Evolutionary conservation across 2,888 invertebrate species (phyloP), one percentile per base, ranked within the genome.

Genomic region (Anticlea derivata): DNA sequence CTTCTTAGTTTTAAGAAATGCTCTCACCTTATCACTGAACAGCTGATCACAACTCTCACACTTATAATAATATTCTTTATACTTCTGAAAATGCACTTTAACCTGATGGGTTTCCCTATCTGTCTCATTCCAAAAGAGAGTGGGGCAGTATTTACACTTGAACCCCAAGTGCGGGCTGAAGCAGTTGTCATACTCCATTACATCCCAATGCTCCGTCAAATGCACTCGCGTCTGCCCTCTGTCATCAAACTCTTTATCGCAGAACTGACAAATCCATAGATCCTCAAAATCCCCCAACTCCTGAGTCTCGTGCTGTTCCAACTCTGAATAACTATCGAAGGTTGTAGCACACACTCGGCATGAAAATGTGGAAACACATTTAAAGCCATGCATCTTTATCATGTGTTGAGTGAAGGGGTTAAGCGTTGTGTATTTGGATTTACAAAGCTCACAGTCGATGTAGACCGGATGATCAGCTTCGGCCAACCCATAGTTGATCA

Each of bases 231-330:
- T 80, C 0, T 63, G 58, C 51, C 77, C 80, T 30, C 91, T 61
- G 12, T 78, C 74, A 27, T 83, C 75, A 78, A 91, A 91, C 55
- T 90, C 90, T 26, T 83, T 81, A 31, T 91, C 87, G 71, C 92
- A 92, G 64, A 91, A 87, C 72, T 92, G 91, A 69, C 92, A 92
- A 2, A 89, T 63, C 86, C 89, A 91, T 0, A 91, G 65, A 50
- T 89, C 81, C 1, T 86, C 82, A 68, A 90, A 91, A 23, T 87
- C 83, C 0, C 72, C 75, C 38, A 86, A 53, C 57, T 91, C 90
- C 29, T 78, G 73, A 0, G 38, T 35, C 4, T 67, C 62, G 61
- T 91, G 91, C 37, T 43, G 70, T 1, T 78, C 78, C 13, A 90
- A 64, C 35, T 91, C 90, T 24, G 56, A 47, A 17, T 68, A 65